Base-by-base conservation (phyloP, 2,888 invertebrate genomes). In the Pteria penguin region DNA sequence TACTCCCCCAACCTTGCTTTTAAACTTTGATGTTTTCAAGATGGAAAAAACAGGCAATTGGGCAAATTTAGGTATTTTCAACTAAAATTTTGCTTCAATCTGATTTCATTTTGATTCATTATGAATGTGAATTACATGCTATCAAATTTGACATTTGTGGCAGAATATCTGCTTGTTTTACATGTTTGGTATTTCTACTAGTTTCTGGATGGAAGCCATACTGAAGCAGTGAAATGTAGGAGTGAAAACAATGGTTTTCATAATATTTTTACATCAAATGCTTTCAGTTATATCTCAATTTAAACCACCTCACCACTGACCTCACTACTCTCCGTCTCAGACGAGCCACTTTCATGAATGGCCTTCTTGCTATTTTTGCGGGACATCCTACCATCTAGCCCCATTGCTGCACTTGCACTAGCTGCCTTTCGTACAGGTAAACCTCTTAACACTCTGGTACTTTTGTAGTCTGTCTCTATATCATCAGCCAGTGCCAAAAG, bases 401-500 rank as follows among this genome's bases (percentile, higher is more conserved):
- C 74, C 60, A 80, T 79, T n/a, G 84, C 82, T 27, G 85, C 80
- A 68, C 83, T 84, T 55, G 84, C 82, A 63, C 85, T 88, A 26
- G 86, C 84, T 65, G 87, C 86, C 55, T 86, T 84, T 27, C 88
- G 75, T 18, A 88, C 86, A 14, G 83, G 85, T 22, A 84, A 72
- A 52, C 85, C 87, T 36, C 90, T 75, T 52, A 89, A 81, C 54
- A 88, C 88, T 5, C 89, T 76, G 0, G 87, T 88, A 4, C 85
- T 85, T 67, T 89, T 89, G 55, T 87, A 82, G 79, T 97, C 97
- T 5, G 72, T 72, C 89, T 97, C 97, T 54, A 91, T 88, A 89
- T 97, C 97, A 92, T 97, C 97, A 33, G 97, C 96, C 84, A 98
- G 93, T 5, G 96, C 96, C 92, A 98, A 96, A 86, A 98, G 93